Conservation (phyloP, 64 coral and sea anemone species). For the Astreopora myriophthalma region DNA sequence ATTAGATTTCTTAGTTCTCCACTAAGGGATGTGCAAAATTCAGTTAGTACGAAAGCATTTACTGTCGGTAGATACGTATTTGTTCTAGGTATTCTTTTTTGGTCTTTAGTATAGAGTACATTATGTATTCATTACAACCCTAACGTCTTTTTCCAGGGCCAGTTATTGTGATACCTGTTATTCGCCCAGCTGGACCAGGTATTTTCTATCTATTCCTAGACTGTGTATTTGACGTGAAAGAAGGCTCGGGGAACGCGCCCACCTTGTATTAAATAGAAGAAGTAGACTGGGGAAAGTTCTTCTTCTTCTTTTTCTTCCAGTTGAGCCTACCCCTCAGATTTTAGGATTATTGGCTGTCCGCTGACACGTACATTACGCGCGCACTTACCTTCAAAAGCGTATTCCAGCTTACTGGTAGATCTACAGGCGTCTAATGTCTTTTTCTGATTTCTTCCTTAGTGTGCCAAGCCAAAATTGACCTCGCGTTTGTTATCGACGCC, state of each 20-base stretch:
- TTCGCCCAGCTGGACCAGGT: conserved; percentile 38
- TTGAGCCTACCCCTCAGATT: neutral
- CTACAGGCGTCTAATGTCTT: neutral
- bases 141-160: neutral
- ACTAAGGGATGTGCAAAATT: too few species aligned
- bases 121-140: neutral
- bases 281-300: too few species aligned
- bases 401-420: neutral
- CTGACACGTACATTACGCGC: too few species aligned
- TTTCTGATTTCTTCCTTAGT: conserved; percentile 18
- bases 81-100: too few species aligned
- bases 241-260: too few species aligned
- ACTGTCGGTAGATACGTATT: too few species aligned
- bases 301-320: neutral
- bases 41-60: too few species aligned
- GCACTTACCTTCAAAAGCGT: too few species aligned
- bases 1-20: too few species aligned
- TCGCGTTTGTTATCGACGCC: conserved; percentile 52
- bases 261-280: too few species aligned
- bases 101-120: neutral
- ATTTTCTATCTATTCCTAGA: neutral
- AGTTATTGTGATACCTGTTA: neutral
- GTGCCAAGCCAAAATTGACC: conserved; percentile 51
- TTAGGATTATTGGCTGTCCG: too few species aligned
- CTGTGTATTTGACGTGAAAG: too few species aligned